These are phyloP conservation scores for Apodemia mormo DNA, from an alignment of 2,888 invertebrate genomes.

Conservation along the genomic window DNA sequence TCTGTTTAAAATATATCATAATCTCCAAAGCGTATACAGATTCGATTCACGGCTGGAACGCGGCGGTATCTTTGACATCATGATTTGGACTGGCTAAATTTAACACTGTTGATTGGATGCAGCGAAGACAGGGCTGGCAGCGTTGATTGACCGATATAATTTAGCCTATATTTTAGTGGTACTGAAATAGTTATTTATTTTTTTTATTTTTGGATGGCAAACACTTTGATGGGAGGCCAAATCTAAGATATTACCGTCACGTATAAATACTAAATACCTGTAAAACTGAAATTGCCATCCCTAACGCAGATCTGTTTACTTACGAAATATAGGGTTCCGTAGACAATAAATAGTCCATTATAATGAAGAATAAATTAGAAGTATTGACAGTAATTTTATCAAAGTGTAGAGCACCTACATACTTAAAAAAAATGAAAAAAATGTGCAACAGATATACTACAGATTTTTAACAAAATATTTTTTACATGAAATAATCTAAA, in stretches of 20 bases:
- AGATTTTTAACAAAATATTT: too few relatives aligned
- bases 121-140: constrained; percentile 38
- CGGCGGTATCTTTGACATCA: constrained; percentile 57
- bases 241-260: neutral
- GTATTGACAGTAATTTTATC: too few relatives aligned
- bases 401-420: too few relatives aligned
- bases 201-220: constrained; percentile 11
- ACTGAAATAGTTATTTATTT: constrained; percentile 18
- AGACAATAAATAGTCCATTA: neutral
- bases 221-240: neutral
- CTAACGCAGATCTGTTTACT: neutral
- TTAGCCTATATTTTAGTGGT: constrained; percentile 10
- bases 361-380: too few relatives aligned
- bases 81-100: constrained; percentile 76
- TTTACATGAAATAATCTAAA: too few relatives aligned
- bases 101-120: constrained; percentile 61
- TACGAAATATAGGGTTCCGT: neutral
- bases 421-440: too few relatives aligned
- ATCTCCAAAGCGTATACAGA: neutral
- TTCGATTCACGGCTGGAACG: constrained; percentile 24
- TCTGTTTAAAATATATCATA: neutral
- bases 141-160: constrained; percentile 34
- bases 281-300: neutral
- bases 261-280: neutral
- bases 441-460: too few relatives aligned